Evolutionary conservation across 2,113 vertebrate species (phyloP).

Genomic region (Notothenia coriiceps): DNA sequence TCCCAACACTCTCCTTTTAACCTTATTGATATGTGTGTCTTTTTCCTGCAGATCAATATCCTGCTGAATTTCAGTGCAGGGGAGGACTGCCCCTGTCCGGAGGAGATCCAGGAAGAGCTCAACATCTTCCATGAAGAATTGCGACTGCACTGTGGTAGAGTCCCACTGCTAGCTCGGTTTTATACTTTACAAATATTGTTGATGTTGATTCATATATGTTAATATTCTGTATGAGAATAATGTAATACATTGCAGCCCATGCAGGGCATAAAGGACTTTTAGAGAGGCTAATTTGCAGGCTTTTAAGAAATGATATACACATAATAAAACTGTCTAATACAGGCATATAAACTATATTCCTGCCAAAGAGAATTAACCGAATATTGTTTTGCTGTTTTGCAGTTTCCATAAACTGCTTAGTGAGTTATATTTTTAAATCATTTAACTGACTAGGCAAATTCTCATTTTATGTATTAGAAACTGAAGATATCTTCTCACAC

Average conservation of each 20-base stretch:
- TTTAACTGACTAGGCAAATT: too few species aligned
- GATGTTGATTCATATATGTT: not conserved
- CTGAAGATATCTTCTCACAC: not conserved
- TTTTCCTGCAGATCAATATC: constrained; percentile 92
- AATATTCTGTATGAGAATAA: too few species aligned
- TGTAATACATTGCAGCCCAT: too few species aligned
- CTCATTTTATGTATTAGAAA: too few species aligned
- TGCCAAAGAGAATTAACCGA: too few species aligned
- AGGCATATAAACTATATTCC: too few species aligned
- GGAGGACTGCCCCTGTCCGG: constrained; percentile 96
- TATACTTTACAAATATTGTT: not conserved
- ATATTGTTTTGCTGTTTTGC: too few species aligned
- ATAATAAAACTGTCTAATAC: too few species aligned
- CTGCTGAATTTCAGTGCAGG: constrained; percentile 94
- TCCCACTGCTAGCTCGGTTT: constrained; percentile 5
- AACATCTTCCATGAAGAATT: constrained; percentile 94
- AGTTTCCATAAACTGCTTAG: too few species aligned
- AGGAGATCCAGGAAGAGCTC: constrained; percentile 92
- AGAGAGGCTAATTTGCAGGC: not conserved
- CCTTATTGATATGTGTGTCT: not conserved
- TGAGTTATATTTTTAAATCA: too few species aligned
- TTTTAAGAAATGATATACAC: not conserved
- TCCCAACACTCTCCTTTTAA: not conserved
- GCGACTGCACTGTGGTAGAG: constrained; percentile 92
- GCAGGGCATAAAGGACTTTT: not conserved